Percentiles rank a stretch among this genome's conserved stretches.
These are phyloP conservation scores for Xanthia icteritia DNA, from an alignment of 2,888 invertebrate species.

Conservation along the genomic window DNA sequence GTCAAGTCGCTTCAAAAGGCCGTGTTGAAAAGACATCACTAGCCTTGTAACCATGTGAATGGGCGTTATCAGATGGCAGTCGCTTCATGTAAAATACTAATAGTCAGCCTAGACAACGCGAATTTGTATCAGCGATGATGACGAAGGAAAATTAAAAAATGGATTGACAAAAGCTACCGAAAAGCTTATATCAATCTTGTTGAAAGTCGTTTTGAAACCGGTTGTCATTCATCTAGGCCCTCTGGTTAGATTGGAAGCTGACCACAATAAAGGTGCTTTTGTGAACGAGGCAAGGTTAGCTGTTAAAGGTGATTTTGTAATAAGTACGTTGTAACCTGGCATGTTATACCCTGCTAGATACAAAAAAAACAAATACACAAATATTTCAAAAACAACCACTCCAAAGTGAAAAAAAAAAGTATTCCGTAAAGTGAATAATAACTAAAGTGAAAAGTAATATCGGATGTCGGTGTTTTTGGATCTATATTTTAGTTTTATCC, in stretches of 20 bases:
- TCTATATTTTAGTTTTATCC: no score
- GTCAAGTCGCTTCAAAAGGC: slow-evolving; percentile 8
- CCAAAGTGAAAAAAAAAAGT: no score
- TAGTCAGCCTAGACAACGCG: background rate
- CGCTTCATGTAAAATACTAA: background rate
- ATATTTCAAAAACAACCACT: no score
- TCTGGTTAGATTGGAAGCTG: background rate
- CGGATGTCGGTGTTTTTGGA: no score
- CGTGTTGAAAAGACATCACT: background rate
- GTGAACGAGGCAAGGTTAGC: background rate
- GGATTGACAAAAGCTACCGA: background rate
- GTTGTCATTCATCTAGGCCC: background rate
- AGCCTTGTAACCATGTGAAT: slow-evolving; percentile 1
- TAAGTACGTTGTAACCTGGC: background rate
- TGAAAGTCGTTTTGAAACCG: background rate
- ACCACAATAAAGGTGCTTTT: background rate
- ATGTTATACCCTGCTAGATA: no score
- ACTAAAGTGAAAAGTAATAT: no score
- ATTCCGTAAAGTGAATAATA: no score
- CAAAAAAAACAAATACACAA: no score
- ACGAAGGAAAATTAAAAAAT: background rate
- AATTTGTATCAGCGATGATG: background rate
- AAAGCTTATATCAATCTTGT: background rate
- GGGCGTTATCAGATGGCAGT: background rate
- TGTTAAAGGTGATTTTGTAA: background rate